Base-by-base conservation (phyloP, 2,113 vertebrate genomes). In the Gulo gulo region DNA sequence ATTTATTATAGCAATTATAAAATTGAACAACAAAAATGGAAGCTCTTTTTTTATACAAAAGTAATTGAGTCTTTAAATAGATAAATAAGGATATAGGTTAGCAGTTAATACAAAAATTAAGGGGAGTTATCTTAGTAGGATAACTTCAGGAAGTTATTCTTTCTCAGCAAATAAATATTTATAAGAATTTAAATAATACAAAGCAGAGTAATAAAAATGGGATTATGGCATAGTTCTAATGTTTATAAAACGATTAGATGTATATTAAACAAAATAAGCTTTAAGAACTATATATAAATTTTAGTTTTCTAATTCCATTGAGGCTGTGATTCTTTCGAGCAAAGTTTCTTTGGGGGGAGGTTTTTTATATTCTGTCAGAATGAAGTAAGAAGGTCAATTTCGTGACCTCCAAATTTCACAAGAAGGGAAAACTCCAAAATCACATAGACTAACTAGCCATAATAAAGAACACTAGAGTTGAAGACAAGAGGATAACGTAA, bases 1-100 rank as follows among this genome's bases (percentile, higher is more conserved):
- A 73, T 93, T 94, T 88, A 80, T 93, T 73, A 86, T n/a, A 91
- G n/a, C 15, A 82, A 78, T 95, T 91, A 91, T 74, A 94, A 94
- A 93, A 67, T 39, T 71, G n/a, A 80, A 34, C 39, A 61, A 74
- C 82, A 78, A 69, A 84, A 89, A 57, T 63, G 57, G 74, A 97
- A 89, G 3, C 42, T 95, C 4, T 47, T 20, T 95, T 97, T 71
- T 55, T 73, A 26, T 63, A 57, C 39, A 81, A 84, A 74, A 95
- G 87, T 36, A 88, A 73, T 78, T 90, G 74, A 97, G 61, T 61
- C 31, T 97, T 42, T 84, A 81, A 92, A 74, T 69, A 81, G 12
- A 55, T 76, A 80, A 88, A 95, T 87, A 92, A 94, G 13, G 26
- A 65, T 65, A 83, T 78, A 79, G 23, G 83, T 92, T 88, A 81